These are phyloP conservation scores for Aradus depressus DNA, from an alignment of 2,888 invertebrate species.

Conservation along the genomic window DNA sequence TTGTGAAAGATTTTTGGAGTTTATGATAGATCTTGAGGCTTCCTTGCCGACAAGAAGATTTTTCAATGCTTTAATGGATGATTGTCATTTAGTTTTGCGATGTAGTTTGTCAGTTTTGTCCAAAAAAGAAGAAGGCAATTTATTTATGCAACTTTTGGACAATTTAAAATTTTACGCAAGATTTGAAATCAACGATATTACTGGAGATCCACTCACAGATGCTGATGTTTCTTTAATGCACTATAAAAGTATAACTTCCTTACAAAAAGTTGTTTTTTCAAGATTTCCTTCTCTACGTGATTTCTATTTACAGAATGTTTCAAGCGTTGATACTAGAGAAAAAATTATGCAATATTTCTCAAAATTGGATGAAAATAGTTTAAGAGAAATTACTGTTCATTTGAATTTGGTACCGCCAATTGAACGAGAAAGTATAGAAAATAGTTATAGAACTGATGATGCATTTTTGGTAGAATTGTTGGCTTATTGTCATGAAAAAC, in stretches of 20 bases:
- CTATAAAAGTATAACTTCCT: slow-evolving; percentile 80
- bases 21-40: slow-evolving; percentile 92
- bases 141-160: slow-evolving; percentile 82
- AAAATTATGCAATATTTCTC: slow-evolving; percentile 70
- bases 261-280: slow-evolving; percentile 86
- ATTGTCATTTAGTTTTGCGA: slow-evolving; percentile 83
- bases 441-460: slow-evolving; percentile 70
- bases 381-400: slow-evolving; percentile 76
- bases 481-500: slow-evolving; percentile 68
- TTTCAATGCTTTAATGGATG: slow-evolving; percentile 92
- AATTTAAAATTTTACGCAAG: slow-evolving; percentile 93
- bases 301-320: slow-evolving; percentile 88
- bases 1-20: slow-evolving; percentile 79
- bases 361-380: slow-evolving; percentile 47
- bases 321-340: slow-evolving; percentile 84
- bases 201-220: slow-evolving; percentile 87
- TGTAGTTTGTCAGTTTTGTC: slow-evolving; percentile 71
- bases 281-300: slow-evolving; percentile 75
- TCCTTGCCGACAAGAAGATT: slow-evolving; percentile 89
- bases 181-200: slow-evolving; percentile 95
- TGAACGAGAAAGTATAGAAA: slow-evolving; percentile 52
- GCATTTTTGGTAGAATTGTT: slow-evolving; percentile 75
- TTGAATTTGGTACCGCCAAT: slow-evolving; percentile 72
- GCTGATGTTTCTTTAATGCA: slow-evolving; percentile 89
- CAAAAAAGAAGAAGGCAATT: slow-evolving; percentile 67